Base-by-base conservation (phyloP, 1,140 invertebrate species). In the Drosophila takahashii region DNA sequence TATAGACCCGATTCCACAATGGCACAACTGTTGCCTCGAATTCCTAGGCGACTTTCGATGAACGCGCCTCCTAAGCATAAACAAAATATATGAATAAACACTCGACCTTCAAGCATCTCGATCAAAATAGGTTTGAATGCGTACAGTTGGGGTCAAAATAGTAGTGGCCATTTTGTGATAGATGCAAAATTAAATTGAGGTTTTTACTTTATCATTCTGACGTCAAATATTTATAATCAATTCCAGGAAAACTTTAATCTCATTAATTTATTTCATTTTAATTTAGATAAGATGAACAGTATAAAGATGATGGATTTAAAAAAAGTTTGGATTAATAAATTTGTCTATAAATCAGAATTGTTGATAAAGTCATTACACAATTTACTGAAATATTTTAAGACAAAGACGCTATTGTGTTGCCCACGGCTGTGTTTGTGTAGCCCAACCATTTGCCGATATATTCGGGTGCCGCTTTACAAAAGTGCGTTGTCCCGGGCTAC, bases 31-130 rank as follows among this genome's bases (percentile, higher is more conserved):
- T 56, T 69, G 64, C 41, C 41, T 69, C 66, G 27, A 52, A 70
- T 70, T 70, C 64, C 50, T 32, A 15, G 32, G 10, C 51, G 51
- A 47, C 62, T 69, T 75, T 65, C 48, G 48, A 53, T 50, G 53
- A 77, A 59, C 54, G 50, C 36, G 54, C 72, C 72, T 77, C 62
- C 42, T 27, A 54, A 60, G 54, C 73, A 67, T 18, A 75, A 76
- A 77, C 47, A 76, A 66, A 50, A 59, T 37, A 39, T 34, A 66
- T 45, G 29, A 67, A 65, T 42, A 67, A 41, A 48, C 45, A 70
- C 22, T 48, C 51, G 73, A 77, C 73, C 73, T 77, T 77, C 73
- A 77, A 29, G 61, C 34, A 50, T 65, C 57, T 53, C 44, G 45
- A 45, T 60, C 66, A 44, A 57, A 62, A 56, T 47, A 45, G 26